These are phyloP conservation scores for Lasius fuliginosus DNA, from an alignment of 2,888 invertebrate genomes.

Conservation along the genomic window DNA sequence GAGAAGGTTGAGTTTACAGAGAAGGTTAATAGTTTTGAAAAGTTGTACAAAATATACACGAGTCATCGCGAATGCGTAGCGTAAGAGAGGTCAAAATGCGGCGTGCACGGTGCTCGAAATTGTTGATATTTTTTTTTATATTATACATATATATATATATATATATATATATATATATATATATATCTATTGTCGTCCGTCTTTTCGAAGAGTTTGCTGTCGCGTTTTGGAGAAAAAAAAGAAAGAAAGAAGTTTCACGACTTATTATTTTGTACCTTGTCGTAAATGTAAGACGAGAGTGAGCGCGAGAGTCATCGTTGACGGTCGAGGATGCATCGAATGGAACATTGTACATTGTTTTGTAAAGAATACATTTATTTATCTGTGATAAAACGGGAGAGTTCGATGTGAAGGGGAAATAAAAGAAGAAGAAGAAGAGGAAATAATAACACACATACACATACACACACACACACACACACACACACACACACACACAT, in stretches of 20 bases:
- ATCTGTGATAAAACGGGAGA: constrained; percentile 84
- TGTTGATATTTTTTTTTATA: constrained; percentile 83
- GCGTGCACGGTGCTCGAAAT: constrained; percentile 79
- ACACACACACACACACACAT: constrained; percentile 4
- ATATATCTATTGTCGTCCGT: constrained; percentile 65
- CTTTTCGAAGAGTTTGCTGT: constrained; percentile 52
- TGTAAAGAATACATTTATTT: constrained; percentile 85
- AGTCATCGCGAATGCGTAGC: constrained; percentile 5
- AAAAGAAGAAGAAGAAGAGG: constrained; percentile 36
- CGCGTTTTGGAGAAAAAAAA: constrained; percentile 9
- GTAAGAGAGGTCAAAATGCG: constrained; percentile 1
- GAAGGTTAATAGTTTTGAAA: constrained; percentile 21
- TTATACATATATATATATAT: constrained; percentile 64
- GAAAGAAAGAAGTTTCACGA: constrained; percentile 53
- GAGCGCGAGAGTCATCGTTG: constrained; percentile 34
- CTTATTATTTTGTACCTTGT: constrained; percentile 77
- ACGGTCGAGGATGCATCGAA: constrained; percentile 51
- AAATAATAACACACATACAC: constrained; percentile 17
- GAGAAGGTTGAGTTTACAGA: neutral
- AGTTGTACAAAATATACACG: neutral
- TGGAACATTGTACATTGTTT: constrained; percentile 80
- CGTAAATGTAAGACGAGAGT: constrained; percentile 55
- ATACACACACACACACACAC: constrained; percentile 8
- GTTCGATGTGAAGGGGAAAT: constrained; percentile 58
- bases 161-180: constrained; percentile 62